phyloP scores from a whole-genome alignment of 2,888 invertebrate species.

The Aleiodes testaceus region DNA sequence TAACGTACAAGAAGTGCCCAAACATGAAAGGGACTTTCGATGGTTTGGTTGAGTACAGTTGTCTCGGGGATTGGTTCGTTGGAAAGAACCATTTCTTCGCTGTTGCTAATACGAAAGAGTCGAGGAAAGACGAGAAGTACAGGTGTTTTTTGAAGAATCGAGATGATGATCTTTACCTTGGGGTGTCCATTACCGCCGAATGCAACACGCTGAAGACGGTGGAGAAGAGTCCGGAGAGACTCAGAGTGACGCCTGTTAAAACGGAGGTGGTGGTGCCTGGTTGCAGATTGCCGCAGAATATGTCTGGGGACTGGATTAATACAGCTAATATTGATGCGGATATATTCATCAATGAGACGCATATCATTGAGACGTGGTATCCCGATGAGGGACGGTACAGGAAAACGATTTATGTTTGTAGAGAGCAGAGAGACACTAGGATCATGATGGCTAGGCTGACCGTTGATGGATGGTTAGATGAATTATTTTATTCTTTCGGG shows the following conservation, averaged over 20 bases:
- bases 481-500: background rate
- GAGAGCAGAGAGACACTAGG: constrained; percentile 91
- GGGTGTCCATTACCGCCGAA: constrained; percentile 94
- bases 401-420: constrained; percentile 93
- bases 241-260: constrained; percentile 90
- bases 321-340: constrained; percentile 98
- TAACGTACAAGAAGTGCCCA: constrained; percentile 91
- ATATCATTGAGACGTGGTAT: constrained; percentile 95
- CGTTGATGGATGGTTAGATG: constrained; percentile 88
- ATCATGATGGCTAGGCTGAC: constrained; percentile 97
- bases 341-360: constrained; percentile 94
- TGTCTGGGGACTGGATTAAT: constrained; percentile 96
- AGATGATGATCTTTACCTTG: constrained; percentile 93
- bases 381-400: constrained; percentile 93
- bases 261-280: constrained; percentile 92
- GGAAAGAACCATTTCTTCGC: constrained; percentile 97
- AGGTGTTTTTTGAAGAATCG: constrained; percentile 95
- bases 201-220: constrained; percentile 94
- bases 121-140: constrained; percentile 94
- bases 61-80: constrained; percentile 96
- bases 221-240: constrained; percentile 93
- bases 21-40: constrained; percentile 93
- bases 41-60: constrained; percentile 93
- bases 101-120: constrained; percentile 97
- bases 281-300: constrained; percentile 94